Conservation (phyloP, 92 coral and sea anemone species). For the Pocillopora grandis region DNA sequence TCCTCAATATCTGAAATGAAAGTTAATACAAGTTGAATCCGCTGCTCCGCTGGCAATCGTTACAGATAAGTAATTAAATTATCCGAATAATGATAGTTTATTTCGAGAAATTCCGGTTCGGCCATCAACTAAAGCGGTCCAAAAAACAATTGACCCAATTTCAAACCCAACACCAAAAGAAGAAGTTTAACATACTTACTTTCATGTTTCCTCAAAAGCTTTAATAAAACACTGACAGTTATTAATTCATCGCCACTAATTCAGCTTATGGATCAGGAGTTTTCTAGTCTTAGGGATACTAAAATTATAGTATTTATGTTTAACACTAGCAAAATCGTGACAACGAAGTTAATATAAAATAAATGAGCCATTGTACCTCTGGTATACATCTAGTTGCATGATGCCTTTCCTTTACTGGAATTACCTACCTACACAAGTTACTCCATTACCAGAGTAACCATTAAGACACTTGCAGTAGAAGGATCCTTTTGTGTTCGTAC, state of each 20-base stretch:
- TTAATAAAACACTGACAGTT: slow-evolving; percentile 37
- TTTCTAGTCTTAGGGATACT: background rate
- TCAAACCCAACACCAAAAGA: slow-evolving; percentile 1
- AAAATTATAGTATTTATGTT: background rate
- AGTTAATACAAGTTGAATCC: background rate
- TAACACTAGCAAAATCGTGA: background rate
- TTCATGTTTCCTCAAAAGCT: slow-evolving; percentile 45
- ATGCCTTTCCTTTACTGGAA: background rate
- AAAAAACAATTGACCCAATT: background rate
- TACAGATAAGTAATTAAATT: no score
- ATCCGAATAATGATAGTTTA: no score
- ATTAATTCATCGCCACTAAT: background rate
- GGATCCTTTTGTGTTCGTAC: slow-evolving; percentile 72
- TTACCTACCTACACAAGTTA: background rate
- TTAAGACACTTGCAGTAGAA: slow-evolving; percentile 69
- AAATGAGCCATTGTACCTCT: background rate
- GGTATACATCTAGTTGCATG: background rate
- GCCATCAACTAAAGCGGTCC: background rate
- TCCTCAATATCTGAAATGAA: slow-evolving; percentile 37
- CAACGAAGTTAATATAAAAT: background rate
- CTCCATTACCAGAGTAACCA: slow-evolving; percentile 74
- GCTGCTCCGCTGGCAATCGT: no score
- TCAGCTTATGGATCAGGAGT: slow-evolving; percentile 5
- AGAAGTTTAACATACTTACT: slow-evolving; percentile 33
- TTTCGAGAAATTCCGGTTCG: background rate